Evolutionary conservation across 1,140 invertebrate genomes (phyloP).

Genomic region (Heliothis subflexa): DNA sequence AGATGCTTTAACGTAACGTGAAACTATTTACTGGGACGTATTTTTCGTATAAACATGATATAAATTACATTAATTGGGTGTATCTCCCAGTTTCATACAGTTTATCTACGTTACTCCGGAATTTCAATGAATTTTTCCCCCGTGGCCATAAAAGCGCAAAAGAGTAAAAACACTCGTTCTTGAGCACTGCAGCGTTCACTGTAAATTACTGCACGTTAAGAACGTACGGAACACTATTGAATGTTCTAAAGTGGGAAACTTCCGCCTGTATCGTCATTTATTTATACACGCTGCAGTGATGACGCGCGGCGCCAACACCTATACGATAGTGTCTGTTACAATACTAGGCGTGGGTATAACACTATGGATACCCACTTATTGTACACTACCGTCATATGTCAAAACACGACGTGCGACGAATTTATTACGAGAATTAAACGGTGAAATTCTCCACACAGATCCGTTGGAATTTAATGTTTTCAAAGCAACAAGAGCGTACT

Average conservation of each 20-base stretch:
- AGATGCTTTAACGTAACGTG: conserved; percentile 8
- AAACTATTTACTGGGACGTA: conserved; percentile 28
- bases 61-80: conserved; percentile 34
- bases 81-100: conserved; percentile 33
- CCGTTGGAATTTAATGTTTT: conserved; percentile 48
- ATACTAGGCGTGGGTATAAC: neutral
- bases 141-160: conserved; percentile 40
- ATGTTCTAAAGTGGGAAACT: conserved; percentile 11
- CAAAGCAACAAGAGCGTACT: conserved; percentile 49
- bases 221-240: conserved; percentile 42
- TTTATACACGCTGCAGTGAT: conserved; percentile 25
- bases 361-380: conserved; percentile 13
- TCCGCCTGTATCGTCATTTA: conserved; percentile 18
- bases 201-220: conserved; percentile 41
- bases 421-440: conserved; percentile 44
- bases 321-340: neutral
- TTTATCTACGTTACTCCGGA: conserved; percentile 29
- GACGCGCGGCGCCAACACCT: neutral
- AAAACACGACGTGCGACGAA: conserved; percentile 45
- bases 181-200: conserved; percentile 34
- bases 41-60: conserved; percentile 16
- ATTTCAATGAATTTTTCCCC: conserved; percentile 45
- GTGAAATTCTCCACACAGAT: conserved; percentile 46
- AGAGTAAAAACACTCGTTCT: conserved; percentile 44
- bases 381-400: conserved; percentile 33